Evolutionary conservation across 1,140 invertebrate species (phyloP), one percentile per base, ranked within the genome.

Genomic region (Bombus confusus): DNA sequence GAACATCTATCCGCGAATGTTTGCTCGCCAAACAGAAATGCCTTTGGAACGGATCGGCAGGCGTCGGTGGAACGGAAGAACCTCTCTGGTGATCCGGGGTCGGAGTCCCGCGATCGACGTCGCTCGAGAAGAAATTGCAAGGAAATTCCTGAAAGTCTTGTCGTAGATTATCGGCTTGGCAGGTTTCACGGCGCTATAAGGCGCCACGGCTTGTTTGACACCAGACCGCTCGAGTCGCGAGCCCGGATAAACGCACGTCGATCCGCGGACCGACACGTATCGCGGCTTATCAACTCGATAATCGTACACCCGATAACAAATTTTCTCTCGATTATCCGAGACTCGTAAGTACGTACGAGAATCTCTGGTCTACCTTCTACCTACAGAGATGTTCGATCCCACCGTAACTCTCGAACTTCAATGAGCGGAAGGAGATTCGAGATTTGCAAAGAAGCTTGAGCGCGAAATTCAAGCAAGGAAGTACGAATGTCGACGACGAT

Each of bases 151-250:
- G 25, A 71, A 81, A 87, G 52, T 71, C 69, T 88, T 59, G 34
- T 22, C 69, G 86, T 71, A 47, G 77, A 87, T 88, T 87, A 88
- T 80, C 77, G 39, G 66, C 62, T 88, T 80, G 80, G 75, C 41
- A 79, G 80, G 76, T 86, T 87, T 87, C 80, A 41, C 72, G 66
- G 43, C 80, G 79, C 59, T 83, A 74, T 64, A 84, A 87, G 66
- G 52, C 85, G 80, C 73, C 82, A 31, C 34, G 72, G 25, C 64
- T 12, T 43, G 52, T 76, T 82, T 47, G 28, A 82, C 79, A 57
- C 28, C 69, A 34, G 39, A 15, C 80, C 66, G 59, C 64, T 83
- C 34, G 52, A 83, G 41, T 52, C 72, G 80, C 57, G 34, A 15
- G 18, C 6, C 9, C n/a, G 59, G 28, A 71, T 81, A 31, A 85